Evolutionary conservation across 2,888 invertebrate species (phyloP), one percentile per base, ranked within the genome.

Genomic region (Elysia crispata): DNA sequence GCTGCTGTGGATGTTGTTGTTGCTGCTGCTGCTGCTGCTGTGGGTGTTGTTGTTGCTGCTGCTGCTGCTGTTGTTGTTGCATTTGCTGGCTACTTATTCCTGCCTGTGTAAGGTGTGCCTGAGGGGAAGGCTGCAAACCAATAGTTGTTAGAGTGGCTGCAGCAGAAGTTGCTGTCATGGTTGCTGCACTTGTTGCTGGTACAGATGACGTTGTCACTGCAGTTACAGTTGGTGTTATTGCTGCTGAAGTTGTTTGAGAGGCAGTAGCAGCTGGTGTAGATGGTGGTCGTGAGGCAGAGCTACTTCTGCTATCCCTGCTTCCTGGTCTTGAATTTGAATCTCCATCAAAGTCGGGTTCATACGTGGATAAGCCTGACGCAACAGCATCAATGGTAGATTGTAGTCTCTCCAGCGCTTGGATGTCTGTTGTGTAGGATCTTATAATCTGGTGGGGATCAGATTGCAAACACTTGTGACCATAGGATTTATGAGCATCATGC

Each of bases 221-320:
- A 23, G 57, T 30, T 23, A 30, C 20, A 30, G 64, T 30, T 60
- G 30, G 23, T n/a, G 74, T 20, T 50, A 60, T 1, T 62, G 80
- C 20, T 62, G 69, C 50, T 33, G 41, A 41, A 11, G 11, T 41
- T 6, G 41, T 41, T 41, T 41, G 41, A 41, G 41, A 41, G 74
- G 80, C 62, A 81, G 83, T 15, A 80, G 73, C 50, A 84, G 83
- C 25, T 82, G 84, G 18, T 80, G 83, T 41, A 83, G 83, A 11
- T 77, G 77, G 67, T 81, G 84, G 82, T 83, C 41, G 41, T 3
- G 83, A n/a, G 41, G 74, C 57, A 66, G 81, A 74, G 15, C 41
- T 50, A 33, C 67, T 67, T n/a, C 67, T 41, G 31, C 79, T 75
- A 25, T 79, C 79, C 41, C 49, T 60, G 41, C 75, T 75, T 23